A percentile compares a stretch with the other conserved stretches of the same genome.
Evolutionary conservation across 2,113 vertebrate genomes (phyloP).

Genomic region (Ceyx margarethae): DNA sequence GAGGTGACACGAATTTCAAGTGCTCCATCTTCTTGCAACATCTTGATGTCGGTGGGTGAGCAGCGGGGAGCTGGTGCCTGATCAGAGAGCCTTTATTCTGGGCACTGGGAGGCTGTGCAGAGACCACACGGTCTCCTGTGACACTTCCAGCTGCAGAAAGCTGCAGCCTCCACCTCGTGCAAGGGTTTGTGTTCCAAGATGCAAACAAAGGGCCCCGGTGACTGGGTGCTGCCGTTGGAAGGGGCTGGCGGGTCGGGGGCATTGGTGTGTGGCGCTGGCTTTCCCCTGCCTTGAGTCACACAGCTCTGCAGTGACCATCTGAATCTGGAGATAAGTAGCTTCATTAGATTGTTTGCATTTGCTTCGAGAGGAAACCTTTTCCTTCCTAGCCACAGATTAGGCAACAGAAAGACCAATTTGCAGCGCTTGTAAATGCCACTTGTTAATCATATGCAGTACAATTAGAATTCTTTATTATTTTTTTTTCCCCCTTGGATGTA

Average conservation of each 20-base stretch:
- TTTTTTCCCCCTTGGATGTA: conserved; percentile 3
- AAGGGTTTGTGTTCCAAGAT: not conserved
- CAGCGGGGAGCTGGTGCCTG: not conserved
- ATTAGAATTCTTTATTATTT: not conserved
- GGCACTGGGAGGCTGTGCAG: not conserved
- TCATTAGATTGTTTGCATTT: not conserved
- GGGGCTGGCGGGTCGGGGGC: not conserved
- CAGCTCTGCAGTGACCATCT: not conserved
- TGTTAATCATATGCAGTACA: conserved; percentile 18
- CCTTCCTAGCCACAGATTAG: conserved; percentile 3
- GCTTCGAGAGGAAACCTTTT: not conserved
- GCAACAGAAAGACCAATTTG: conserved; percentile 50
- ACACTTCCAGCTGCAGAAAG: not conserved
- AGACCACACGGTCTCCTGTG: conserved; percentile 20
- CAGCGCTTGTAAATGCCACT: conserved; percentile 55
- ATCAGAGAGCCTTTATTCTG: not conserved
- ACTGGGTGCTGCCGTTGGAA: not conserved
- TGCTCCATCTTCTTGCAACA: not conserved
- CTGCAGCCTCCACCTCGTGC: not conserved
- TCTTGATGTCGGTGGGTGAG: not conserved
- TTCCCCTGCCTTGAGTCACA: not conserved
- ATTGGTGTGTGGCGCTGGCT: not conserved
- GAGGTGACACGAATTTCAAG: not conserved
- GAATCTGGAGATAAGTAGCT: not conserved
- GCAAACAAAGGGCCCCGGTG: not conserved